phyloP scores from a whole-genome alignment of 53 echinoderm and acorn worm species.

The Holothuria leucospilota region DNA sequence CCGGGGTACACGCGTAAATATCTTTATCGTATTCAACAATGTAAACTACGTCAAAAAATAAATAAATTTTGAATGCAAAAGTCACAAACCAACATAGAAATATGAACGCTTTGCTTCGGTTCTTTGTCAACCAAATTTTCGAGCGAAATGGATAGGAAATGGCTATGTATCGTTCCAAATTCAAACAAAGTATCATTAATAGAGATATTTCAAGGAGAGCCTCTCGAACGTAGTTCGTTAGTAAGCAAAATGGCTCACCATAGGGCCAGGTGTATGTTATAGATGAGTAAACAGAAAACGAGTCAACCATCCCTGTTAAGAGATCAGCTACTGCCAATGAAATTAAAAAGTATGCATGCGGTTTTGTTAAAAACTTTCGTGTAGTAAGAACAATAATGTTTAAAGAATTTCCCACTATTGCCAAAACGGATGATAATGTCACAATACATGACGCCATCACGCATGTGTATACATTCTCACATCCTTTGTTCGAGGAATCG shows the following conservation, averaged over 20 bases:
- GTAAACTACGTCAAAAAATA: conserved; percentile 12
- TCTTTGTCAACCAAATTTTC: conserved; percentile 12
- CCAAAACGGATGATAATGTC: neutral
- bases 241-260: conserved; percentile 15
- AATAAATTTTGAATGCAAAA: neutral
- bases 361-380: conserved; percentile 32
- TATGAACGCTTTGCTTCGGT: conserved; percentile 4
- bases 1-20: neutral
- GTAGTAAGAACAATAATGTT: conserved; percentile 54
- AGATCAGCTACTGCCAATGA: conserved; percentile 57
- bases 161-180: conserved; percentile 57
- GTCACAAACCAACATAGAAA: conserved; percentile 10
- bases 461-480: too few species aligned
- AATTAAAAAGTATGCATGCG: conserved; percentile 51
- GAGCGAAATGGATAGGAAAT: conserved; percentile 12
- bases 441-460: neutral
- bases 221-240: conserved; percentile 31
- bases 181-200: conserved; percentile 55
- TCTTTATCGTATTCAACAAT: neutral
- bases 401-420: conserved; percentile 40
- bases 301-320: conserved; percentile 28
- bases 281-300: conserved; percentile 27
- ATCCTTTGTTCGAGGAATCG: too few species aligned
- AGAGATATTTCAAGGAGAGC: conserved; percentile 40
- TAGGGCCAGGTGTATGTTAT: conserved; percentile 47